Conservation (phyloP, 2,113 vertebrate species). For the Terrapene triunguis region DNA sequence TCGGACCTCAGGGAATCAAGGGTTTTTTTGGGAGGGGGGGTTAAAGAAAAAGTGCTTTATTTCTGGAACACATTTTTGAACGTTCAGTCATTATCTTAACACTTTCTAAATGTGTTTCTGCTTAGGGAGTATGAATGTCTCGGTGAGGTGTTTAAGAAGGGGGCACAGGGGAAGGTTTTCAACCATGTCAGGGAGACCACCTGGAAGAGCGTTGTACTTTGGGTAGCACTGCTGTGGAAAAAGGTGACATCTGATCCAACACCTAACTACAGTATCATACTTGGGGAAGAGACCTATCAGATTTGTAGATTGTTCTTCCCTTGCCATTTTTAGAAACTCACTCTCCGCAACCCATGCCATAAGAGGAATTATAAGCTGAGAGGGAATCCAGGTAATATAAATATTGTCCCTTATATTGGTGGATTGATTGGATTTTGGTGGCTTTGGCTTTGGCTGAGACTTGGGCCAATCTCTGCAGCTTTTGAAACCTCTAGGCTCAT, state of each 20-base stretch:
- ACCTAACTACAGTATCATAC: background rate
- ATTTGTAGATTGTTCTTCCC: background rate
- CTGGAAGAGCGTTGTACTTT: background rate
- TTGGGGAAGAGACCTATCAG: background rate
- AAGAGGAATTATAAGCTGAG: fast-evolving
- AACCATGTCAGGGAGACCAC: background rate
- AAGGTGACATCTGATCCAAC: background rate
- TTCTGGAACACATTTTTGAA: background rate
- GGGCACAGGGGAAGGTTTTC: background rate
- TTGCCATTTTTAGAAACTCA: background rate
- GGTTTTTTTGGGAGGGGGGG: background rate
- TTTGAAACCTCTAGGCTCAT: background rate
- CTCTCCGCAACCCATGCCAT: fast-evolving
- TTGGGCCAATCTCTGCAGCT: background rate
- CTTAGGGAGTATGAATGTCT: fast-evolving
- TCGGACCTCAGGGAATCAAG: slow-evolving; percentile 10
- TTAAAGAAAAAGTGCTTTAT: background rate
- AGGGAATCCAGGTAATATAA: background rate
- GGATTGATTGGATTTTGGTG: background rate
- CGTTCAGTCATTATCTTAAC: fast-evolving
- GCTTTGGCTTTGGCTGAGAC: background rate
- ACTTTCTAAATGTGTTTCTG: background rate
- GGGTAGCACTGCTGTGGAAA: background rate
- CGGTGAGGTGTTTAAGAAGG: background rate
- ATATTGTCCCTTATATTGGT: background rate